phyloP scores from a whole-genome alignment of 2,113 vertebrate species.

The Lamprotornis superbus region DNA sequence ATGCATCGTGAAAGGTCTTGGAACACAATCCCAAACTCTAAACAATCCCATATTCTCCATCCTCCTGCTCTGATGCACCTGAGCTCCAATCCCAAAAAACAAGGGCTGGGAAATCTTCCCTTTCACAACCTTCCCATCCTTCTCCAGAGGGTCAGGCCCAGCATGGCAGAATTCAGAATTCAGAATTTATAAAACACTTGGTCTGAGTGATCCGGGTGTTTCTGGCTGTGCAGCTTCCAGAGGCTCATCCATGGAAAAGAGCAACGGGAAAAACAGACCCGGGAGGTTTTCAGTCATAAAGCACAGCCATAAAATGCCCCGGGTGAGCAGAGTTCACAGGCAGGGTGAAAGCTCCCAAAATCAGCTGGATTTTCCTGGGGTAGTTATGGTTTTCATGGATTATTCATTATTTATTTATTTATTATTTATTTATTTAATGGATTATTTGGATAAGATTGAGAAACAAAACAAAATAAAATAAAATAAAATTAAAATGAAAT shows the following conservation, averaged over 20 bases:
- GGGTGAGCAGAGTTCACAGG: background rate
- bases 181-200: background rate
- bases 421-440: no score
- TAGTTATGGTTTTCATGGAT: background rate
- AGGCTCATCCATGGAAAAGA: background rate
- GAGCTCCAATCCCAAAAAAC: background rate
- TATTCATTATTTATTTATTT: no score
- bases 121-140: background rate
- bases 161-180: no score
- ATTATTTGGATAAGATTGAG: background rate
- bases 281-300: background rate
- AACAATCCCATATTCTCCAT: background rate
- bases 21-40: background rate
- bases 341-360: background rate
- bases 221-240: background rate
- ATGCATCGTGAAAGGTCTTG: background rate
- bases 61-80: conserved; percentile 21
- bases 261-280: conserved; percentile 1
- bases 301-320: background rate
- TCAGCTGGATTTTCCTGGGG: background rate
- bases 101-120: background rate
- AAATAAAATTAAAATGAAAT: no score
- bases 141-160: background rate
- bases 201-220: background rate
- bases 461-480: background rate